Evolutionary conservation across 2,888 invertebrate species (phyloP), one percentile per base, ranked within the genome.

Genomic region (Rugalucina vietnamica): DNA sequence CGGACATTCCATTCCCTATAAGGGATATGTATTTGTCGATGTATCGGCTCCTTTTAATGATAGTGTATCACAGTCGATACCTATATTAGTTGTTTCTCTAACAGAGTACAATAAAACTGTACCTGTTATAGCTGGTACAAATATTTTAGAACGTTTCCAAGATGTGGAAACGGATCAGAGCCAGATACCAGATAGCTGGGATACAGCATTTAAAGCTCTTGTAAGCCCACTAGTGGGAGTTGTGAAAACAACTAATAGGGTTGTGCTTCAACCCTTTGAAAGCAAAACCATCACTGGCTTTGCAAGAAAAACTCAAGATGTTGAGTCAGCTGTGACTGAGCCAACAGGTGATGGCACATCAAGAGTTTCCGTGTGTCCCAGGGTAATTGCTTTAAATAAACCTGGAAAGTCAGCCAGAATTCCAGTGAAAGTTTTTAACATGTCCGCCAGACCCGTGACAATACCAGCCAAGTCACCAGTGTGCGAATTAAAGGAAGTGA

Each of bases 321-420:
- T 57, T 27, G 77, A 77, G 21, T 27, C 73, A 29, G 72, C 73
- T 43, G 65, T 82, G 2, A 82, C 73, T 5, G 81, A 82, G 36
- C 18, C 29, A n/a, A 49, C 54, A 50, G n/a, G 54, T 18, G 34
- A 69, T 27, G 32, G 36, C 3, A n/a, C n/a, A n/a, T n/a, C n/a
- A n/a, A n/a, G n/a, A n/a, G n/a, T n/a, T n/a, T n/a, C n/a, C n/a
- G n/a, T n/a, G n/a, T n/a, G n/a, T n/a, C n/a, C n/a, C n/a, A n/a
- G n/a, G n/a, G n/a, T n/a, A n/a, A n/a, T n/a, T n/a, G n/a, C n/a
- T n/a, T n/a, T n/a, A n/a, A n/a, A n/a, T n/a, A n/a, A n/a, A n/a
- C n/a, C n/a, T n/a, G n/a, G n/a, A n/a, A n/a, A n/a, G n/a, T n/a
- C n/a, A n/a, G n/a, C n/a, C n/a, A n/a, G n/a, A n/a, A n/a, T n/a